Percentiles rank a stretch among this genome's conserved stretches.
phyloP scores from a whole-genome alignment of 2,888 invertebrate genomes.

The Phoenoteleia sp. region DNA sequence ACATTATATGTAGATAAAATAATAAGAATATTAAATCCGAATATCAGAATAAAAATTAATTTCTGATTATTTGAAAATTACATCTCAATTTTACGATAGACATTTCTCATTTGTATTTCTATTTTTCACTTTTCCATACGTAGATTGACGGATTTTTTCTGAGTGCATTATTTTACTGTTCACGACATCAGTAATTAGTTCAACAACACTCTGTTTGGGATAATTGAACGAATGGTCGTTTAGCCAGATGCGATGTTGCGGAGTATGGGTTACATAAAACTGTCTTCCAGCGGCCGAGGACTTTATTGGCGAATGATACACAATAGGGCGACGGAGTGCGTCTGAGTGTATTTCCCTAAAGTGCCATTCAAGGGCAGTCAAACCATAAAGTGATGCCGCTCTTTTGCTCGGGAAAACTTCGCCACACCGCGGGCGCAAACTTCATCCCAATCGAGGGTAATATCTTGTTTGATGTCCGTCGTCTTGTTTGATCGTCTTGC shows the following conservation, averaged over 20 bases:
- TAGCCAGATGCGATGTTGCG: background rate
- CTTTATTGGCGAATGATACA: slow-evolving; percentile 84
- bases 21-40: no score
- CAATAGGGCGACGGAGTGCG: slow-evolving; percentile 77
- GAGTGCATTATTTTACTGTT: no score
- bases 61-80: no score
- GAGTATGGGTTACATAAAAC: slow-evolving; percentile 47
- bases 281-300: slow-evolving; percentile 53
- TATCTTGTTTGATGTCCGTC: slow-evolving; percentile 40
- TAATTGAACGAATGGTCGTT: slow-evolving; percentile 2
- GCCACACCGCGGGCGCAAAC: slow-evolving; percentile 64
- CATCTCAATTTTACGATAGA: no score
- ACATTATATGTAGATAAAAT: no score
- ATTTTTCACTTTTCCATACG: no score
- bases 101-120: no score
- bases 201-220: background rate
- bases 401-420: slow-evolving; percentile 69
- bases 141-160: no score
- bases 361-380: slow-evolving; percentile 85
- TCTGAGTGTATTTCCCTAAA: slow-evolving; percentile 84
- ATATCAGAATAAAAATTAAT: no score
- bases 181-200: slow-evolving; percentile 25
- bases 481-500: slow-evolving; percentile 50
- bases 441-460: slow-evolving; percentile 57
- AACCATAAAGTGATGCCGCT: slow-evolving; percentile 82